Evolutionary conservation across 2,113 vertebrate genomes (phyloP).

Genomic region (Atherinomorus stipes): DNA sequence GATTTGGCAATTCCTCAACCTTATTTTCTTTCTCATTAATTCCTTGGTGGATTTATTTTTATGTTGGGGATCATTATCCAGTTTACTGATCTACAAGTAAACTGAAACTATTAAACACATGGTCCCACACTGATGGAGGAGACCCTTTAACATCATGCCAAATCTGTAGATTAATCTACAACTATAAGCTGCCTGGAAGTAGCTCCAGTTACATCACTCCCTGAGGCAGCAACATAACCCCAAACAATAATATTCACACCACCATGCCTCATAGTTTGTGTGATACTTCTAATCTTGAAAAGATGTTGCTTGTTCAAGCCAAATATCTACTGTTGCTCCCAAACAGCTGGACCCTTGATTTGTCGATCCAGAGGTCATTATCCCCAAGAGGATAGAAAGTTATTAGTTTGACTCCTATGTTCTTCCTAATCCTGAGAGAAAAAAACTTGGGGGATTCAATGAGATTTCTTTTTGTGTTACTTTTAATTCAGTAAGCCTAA

Average conservation of each 20-base stretch:
- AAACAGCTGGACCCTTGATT: too few relatives aligned
- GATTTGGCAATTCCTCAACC: background rate
- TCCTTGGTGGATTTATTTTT: background rate
- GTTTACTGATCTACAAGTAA: background rate
- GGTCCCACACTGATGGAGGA: background rate
- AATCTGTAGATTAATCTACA: slow-evolving; percentile 1
- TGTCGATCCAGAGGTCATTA: background rate
- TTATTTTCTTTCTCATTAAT: background rate
- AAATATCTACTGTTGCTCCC: background rate
- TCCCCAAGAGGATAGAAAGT: too few relatives aligned
- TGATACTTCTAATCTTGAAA: background rate
- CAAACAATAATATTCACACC: background rate
- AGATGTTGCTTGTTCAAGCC: background rate
- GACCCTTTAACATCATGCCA: too few relatives aligned
- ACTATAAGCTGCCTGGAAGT: background rate
- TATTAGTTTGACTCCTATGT: background rate
- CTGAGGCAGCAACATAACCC: background rate
- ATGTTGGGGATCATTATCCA: background rate
- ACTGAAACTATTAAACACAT: background rate
- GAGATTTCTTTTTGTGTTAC: background rate
- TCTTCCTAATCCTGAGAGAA: background rate
- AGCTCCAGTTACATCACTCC: background rate
- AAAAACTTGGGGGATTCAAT: background rate
- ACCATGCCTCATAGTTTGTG: background rate
- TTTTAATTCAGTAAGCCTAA: too few relatives aligned